Base-by-base conservation (phyloP, 2,888 invertebrate genomes). In the Diarsia dahlii region DNA sequence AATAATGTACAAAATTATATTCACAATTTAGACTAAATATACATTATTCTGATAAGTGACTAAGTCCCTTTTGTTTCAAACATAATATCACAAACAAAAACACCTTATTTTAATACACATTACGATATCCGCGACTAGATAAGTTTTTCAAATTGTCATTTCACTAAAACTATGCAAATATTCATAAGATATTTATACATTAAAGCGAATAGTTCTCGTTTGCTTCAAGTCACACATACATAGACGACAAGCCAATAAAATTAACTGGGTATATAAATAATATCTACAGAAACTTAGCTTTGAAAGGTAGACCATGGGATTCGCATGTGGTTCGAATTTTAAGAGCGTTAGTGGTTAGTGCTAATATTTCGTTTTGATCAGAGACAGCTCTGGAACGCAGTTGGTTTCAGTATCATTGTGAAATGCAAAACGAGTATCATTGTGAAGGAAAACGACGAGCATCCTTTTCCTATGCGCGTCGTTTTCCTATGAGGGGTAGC, bases 131-230 rank as follows among this genome's bases (percentile, higher is more conserved):
- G 65, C 69, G 78, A 86, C 82, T 86, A 80, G 77, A 76, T 70
- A 76, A 46, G 56, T 80, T 76, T 39, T 71, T 64, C n/a, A 58
- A 66, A 78, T 66, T 79, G 66, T 78, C 28, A 67, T 80, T 71
- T 80, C 71, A 74, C 88, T 91, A 90, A 84, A 86, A 79, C 87
- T 88, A 90, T 80, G 76, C 80, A 85, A 88, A 88, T 87, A 88
- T 89, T 90, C 88, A 90, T 89, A 90, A 91, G 86, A 89, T 89
- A 83, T 84, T 86, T 84, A 88, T 84, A 86, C 72, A 79, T 86
- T 84, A 85, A 85, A 83, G 81, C 82, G 79, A 84, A 77, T 86
- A 73, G 74, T 79, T 81, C 67, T 76, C 63, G 73, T 65, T 80
- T 80, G 70, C 68, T 74, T 74, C 73, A 63, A 68, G 73, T 71